A percentile compares a stretch with the other conserved stretches of the same genome.
Conservation (phyloP, 2,888 invertebrate species). For the Oligia strigilis region DNA sequence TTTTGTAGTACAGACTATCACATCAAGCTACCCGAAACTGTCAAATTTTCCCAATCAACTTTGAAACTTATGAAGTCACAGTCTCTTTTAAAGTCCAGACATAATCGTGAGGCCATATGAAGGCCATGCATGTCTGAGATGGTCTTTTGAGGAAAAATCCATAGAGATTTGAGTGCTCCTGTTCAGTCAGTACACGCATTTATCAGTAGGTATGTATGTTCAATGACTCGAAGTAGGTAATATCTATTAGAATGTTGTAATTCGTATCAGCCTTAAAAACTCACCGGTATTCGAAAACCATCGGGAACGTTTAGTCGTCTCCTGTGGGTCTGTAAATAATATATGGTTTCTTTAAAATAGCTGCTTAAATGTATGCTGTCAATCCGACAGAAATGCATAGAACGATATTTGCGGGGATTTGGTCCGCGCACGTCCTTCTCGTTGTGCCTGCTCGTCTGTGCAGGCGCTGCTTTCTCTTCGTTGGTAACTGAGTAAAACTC, state of each 20-base stretch:
- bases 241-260: background rate
- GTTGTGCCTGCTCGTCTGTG: background rate
- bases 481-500: background rate
- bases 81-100: background rate
- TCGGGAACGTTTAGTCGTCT: background rate
- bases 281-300: background rate
- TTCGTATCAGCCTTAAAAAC: background rate
- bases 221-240: background rate
- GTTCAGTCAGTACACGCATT: too few species aligned
- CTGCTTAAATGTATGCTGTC: background rate
- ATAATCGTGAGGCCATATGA: background rate
- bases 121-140: background rate
- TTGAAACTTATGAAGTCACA: background rate
- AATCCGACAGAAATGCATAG: background rate
- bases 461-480: background rate
- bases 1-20: too few species aligned
- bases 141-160: background rate
- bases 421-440: background rate
- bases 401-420: background rate
- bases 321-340: background rate
- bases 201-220: too few species aligned
- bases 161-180: background rate
- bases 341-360: background rate
- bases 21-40: too few species aligned
- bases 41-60: too few species aligned